Percentiles rank a stretch among this genome's conserved stretches.
phyloP scores from a whole-genome alignment of 2,888 invertebrate species.

The Aelia acuminata region DNA sequence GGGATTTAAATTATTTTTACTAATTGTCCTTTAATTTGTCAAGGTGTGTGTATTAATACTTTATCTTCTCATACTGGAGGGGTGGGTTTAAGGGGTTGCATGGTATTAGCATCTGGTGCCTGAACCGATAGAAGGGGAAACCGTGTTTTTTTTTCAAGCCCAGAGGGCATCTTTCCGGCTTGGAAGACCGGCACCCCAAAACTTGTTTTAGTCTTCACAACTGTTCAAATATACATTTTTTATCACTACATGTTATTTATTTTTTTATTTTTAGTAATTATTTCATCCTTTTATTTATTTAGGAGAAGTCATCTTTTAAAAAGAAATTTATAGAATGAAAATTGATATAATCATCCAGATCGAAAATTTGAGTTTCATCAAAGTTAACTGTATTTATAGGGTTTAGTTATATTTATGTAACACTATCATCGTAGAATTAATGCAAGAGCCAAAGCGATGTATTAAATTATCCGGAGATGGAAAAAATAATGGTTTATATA shows the following conservation, averaged over 20 bases:
- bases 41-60: no score
- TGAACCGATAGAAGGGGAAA: background rate
- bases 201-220: conserved; percentile 20
- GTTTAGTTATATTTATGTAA: no score
- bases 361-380: background rate
- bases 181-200: background rate
- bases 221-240: conserved; percentile 1
- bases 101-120: conserved; percentile 13
- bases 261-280: background rate
- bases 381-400: no score
- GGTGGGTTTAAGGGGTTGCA: conserved; percentile 7
- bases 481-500: no score
- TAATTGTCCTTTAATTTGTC: no score
- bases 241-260: background rate
- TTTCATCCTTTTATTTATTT: background rate
- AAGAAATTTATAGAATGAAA: background rate
- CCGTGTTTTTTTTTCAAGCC: background rate
- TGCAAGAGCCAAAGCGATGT: background rate
- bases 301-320: background rate
- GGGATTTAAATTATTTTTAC: no score
- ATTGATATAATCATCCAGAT: background rate
- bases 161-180: background rate
- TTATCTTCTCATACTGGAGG: background rate
- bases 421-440: background rate
- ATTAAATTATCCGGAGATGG: no score